phyloP scores from a whole-genome alignment of 2,113 vertebrate genomes.

The Ageneiosus marmoratus region DNA sequence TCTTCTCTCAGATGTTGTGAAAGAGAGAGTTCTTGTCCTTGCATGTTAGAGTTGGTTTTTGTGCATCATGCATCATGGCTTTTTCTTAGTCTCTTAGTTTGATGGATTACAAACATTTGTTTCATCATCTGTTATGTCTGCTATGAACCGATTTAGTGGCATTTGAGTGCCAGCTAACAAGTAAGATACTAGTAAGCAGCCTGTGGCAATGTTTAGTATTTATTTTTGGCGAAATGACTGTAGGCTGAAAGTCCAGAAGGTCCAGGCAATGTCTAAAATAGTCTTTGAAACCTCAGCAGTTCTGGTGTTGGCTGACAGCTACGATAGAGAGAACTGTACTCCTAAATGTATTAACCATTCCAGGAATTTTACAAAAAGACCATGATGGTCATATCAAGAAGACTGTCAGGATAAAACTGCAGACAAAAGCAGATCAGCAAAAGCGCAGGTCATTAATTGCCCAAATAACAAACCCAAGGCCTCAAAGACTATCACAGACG shows the following conservation, averaged over 20 bases:
- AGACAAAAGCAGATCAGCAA: not conserved
- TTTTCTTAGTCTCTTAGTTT: not conserved
- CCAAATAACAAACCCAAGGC: not conserved
- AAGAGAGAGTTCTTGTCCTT: constrained; percentile 23
- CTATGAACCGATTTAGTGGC: not conserved
- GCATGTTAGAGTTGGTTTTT: constrained; percentile 30
- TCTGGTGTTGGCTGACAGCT: not conserved
- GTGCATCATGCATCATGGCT: constrained; percentile 5
- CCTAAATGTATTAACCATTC: not conserved
- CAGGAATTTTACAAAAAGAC: not conserved
- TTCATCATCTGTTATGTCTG: not conserved
- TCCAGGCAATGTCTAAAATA: not conserved
- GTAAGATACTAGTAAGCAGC: not conserved
- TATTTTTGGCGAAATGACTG: not conserved
- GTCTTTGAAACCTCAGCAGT: not conserved
- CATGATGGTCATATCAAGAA: not conserved
- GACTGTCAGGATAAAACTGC: not conserved
- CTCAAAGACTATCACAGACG: not conserved
- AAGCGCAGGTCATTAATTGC: not conserved
- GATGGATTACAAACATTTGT: not conserved
- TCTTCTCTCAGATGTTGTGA: constrained; percentile 33
- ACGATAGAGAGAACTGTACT: not conserved
- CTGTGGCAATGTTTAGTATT: not conserved
- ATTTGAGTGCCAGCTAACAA: not conserved
- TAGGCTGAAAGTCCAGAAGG: not conserved